A percentile compares a stretch with the other conserved stretches of the same genome.
These are phyloP conservation scores for Lordiphosa andalusiaca DNA, from an alignment of 2,888 invertebrate species.

Conservation along the genomic window DNA sequence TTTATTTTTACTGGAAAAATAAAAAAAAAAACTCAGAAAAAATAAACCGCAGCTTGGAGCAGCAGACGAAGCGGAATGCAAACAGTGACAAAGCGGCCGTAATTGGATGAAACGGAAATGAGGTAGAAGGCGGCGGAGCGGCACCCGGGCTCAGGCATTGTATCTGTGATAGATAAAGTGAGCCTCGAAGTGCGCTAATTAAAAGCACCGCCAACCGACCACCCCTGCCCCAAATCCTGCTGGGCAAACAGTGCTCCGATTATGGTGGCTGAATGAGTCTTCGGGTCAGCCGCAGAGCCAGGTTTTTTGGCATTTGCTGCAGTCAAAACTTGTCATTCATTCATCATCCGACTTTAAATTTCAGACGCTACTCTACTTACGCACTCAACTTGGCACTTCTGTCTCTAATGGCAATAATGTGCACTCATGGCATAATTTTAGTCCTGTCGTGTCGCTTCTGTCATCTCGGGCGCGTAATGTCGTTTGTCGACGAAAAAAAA, in stretches of 20 bases:
- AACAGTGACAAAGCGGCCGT: constrained; percentile 50
- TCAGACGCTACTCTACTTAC: constrained; percentile 1
- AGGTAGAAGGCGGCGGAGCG: constrained; percentile 42
- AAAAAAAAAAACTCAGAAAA: background rate
- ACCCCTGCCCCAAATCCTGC: background rate
- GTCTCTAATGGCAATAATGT: constrained; percentile 12
- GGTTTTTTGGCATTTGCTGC: no score
- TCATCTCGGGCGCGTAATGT: no score
- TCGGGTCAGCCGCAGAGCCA: background rate
- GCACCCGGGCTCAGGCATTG: constrained; percentile 16
- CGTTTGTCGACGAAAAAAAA: no score
- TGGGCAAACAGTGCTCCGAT: constrained; percentile 51
- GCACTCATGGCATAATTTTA: constrained; percentile 11
- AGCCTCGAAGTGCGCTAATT: constrained; percentile 58
- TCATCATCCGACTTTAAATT: no score
- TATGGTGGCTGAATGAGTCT: constrained; percentile 19
- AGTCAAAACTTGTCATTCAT: no score
- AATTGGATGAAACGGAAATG: constrained; percentile 58
- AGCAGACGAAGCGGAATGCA: constrained; percentile 32
- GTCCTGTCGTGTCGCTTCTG: background rate
- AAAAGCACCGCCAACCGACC: constrained; percentile 39
- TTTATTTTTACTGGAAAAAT: constrained; percentile 8
- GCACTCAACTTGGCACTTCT: constrained; percentile 13
- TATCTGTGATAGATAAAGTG: constrained; percentile 35
- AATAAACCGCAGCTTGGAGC: constrained; percentile 6